phyloP scores from a whole-genome alignment of 1,140 invertebrate species.

The Saccostrea glomerata region DNA sequence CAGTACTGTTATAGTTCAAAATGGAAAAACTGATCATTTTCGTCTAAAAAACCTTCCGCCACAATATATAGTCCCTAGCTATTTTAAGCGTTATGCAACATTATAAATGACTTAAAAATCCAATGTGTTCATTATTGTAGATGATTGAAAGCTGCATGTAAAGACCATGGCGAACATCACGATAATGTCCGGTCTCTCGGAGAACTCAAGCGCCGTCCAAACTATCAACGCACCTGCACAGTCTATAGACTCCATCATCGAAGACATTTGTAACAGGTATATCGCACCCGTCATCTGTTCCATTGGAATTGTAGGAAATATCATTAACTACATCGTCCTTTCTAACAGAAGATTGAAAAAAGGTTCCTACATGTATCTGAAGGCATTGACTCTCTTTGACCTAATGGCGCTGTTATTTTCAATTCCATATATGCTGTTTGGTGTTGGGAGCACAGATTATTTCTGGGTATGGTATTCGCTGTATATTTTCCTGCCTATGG shows the following conservation, averaged over 20 bases:
- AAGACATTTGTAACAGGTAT: slow-evolving; percentile 47
- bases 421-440: slow-evolving; percentile 48
- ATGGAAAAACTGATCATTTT: no score
- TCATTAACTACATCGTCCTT: slow-evolving; percentile 65
- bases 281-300: slow-evolving; percentile 63
- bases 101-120: no score
- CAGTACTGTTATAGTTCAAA: no score
- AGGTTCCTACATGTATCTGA: slow-evolving; percentile 67
- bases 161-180: background rate
- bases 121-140: no score
- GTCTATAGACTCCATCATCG: background rate
- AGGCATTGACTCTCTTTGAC: slow-evolving; percentile 64
- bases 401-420: slow-evolving; percentile 61
- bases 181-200: background rate
- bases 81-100: no score
- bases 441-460: slow-evolving; percentile 36
- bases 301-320: slow-evolving; percentile 67
- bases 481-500: slow-evolving; percentile 60
- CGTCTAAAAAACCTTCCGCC: no score
- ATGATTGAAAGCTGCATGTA: background rate
- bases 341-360: slow-evolving; percentile 58
- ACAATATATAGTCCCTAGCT: no score
- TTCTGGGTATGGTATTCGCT: slow-evolving; percentile 54
- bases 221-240: background rate
- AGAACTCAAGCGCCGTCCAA: background rate